Percentiles rank a stretch among this genome's conserved stretches.
These are phyloP conservation scores for Cossypha polioptera DNA, from an alignment of 2,797 vertebrate species.

Conservation along the genomic window DNA sequence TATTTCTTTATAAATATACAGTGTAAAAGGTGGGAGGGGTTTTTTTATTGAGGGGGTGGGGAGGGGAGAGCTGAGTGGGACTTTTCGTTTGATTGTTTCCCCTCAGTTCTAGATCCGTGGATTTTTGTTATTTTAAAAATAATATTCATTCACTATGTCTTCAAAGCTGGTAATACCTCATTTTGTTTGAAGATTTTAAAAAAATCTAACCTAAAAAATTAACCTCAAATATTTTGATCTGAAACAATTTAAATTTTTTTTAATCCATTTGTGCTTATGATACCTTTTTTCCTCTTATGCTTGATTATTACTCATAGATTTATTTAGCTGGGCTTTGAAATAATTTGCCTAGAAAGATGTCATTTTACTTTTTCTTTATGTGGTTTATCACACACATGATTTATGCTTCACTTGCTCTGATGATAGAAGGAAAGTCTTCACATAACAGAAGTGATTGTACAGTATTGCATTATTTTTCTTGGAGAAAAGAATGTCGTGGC, in stretches of 20 bases:
- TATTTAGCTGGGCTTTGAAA: neutral
- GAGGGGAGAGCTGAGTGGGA: fast-evolving
- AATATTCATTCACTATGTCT: fast-evolving
- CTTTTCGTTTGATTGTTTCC: fast-evolving
- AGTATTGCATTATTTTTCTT: neutral
- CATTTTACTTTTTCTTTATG: neutral
- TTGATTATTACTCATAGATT: neutral
- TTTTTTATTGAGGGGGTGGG: neutral
- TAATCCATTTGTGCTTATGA: neutral
- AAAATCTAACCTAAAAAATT: neutral
- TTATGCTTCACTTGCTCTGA: neutral
- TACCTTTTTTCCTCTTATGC: neutral
- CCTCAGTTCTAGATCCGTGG: neutral
- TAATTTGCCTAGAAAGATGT: neutral
- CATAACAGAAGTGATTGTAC: neutral
- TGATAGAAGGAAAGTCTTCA: neutral
- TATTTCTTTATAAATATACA: neutral
- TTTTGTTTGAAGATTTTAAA: neutral
- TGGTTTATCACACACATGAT: neutral
- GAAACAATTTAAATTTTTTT: neutral
- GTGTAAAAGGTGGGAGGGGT: neutral
- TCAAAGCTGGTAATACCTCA: neutral
- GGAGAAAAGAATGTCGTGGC: neutral
- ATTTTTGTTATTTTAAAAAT: neutral
- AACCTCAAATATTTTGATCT: neutral